phyloP scores from a whole-genome alignment of 2,888 invertebrate species.

The Agriopis marginaria region DNA sequence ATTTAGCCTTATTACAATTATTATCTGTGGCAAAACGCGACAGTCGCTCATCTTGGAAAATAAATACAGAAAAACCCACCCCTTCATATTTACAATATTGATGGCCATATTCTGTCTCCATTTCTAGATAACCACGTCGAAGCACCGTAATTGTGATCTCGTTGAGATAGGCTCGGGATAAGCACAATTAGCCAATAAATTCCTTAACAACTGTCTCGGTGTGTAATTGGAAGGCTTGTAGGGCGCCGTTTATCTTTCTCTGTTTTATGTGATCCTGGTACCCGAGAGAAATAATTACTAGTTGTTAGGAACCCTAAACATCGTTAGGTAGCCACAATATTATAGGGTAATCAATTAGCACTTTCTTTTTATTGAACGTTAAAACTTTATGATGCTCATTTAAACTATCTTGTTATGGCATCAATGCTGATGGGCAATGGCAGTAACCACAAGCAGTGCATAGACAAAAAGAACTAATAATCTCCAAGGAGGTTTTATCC shows the following conservation, averaged over 20 bases:
- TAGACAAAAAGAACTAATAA: no score
- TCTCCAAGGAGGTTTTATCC: no score
- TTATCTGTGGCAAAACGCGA: not conserved
- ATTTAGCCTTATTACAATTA: not conserved
- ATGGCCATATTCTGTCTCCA: constrained; percentile 22
- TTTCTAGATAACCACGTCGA: constrained; percentile 41
- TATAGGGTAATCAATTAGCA: no score
- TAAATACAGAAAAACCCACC: not conserved
- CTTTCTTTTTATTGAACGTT: no score
- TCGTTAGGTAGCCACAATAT: no score
- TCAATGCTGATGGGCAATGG: no score
- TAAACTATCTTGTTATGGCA: no score
- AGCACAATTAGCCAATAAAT: constrained; percentile 48
- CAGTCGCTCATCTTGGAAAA: not conserved
- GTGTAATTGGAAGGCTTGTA: constrained; percentile 47
- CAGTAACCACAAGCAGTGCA: no score
- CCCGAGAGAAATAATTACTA: not conserved
- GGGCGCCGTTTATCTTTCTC: constrained; percentile 40
- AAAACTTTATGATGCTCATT: no score
- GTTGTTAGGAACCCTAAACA: no score
- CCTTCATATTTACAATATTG: not conserved
- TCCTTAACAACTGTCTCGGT: constrained; percentile 41
- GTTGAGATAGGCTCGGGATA: constrained; percentile 38
- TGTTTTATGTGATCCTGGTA: constrained; percentile 47
- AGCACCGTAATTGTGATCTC: constrained; percentile 43